phyloP scores from a whole-genome alignment of 2,797 vertebrate species.

The Macropodus opercularis region DNA sequence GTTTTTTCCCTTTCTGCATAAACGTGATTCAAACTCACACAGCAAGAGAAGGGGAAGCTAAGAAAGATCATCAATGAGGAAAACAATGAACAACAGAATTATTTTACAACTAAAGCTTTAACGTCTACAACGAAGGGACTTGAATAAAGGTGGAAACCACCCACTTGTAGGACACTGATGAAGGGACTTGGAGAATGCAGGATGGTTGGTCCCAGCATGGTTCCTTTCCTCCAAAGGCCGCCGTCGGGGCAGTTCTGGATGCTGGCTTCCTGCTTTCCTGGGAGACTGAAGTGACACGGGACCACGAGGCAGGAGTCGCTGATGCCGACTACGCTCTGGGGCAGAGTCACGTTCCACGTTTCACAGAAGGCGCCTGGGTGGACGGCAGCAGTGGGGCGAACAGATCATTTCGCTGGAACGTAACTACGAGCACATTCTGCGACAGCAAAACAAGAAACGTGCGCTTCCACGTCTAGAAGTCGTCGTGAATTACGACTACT shows the following conservation, averaged over 20 bases:
- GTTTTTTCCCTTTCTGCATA: no score
- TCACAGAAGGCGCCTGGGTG: slow-evolving; percentile 9
- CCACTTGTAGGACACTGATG: not conserved
- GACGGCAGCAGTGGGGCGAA: no score
- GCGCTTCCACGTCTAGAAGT: not conserved
- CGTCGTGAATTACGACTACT: not conserved
- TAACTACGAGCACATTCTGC: no score
- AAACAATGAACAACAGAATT: no score
- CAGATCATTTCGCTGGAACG: no score
- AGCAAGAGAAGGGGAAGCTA: no score
- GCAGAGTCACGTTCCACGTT: slow-evolving; percentile 18
- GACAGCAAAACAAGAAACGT: not conserved
- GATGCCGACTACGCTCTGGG: slow-evolving; percentile 15
- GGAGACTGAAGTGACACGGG: slow-evolving; percentile 39
- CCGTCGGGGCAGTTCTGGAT: not conserved
- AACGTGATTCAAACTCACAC: no score
- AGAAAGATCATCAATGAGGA: no score
- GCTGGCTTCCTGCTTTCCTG: rapidly evolving
- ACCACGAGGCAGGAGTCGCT: slow-evolving; percentile 31
- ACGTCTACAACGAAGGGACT: no score
- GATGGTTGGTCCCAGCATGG: rapidly evolving
- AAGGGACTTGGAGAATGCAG: rapidly evolving
- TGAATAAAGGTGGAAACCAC: no score
- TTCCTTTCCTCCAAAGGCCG: not conserved
- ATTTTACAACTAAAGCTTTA: no score